phyloP scores from a whole-genome alignment of 2,797 vertebrate species.

The Enteromius paludinosus region DNA sequence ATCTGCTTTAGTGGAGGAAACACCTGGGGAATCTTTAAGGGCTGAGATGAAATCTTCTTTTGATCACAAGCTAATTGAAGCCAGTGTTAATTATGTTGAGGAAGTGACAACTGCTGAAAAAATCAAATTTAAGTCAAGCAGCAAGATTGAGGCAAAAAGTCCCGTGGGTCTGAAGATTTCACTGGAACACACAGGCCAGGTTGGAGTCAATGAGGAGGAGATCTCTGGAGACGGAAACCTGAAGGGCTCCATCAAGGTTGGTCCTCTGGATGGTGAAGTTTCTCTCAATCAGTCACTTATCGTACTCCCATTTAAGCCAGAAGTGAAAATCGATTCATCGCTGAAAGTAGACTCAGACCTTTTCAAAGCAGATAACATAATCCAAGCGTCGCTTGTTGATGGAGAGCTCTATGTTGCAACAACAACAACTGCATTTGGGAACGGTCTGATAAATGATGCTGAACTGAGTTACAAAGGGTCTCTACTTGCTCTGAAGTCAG shows the following conservation, averaged over 20 bases:
- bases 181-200: constrained; percentile 71
- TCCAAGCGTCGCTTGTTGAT: constrained; percentile 74
- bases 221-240: constrained; percentile 75
- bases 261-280: constrained; percentile 77
- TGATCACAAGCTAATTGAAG: constrained; percentile 84
- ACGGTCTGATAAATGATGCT: constrained; percentile 79
- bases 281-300: constrained; percentile 72
- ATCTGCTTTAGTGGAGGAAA: constrained; percentile 77
- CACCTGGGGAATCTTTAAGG: constrained; percentile 69
- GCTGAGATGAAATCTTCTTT: constrained; percentile 79
- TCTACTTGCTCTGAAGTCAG: constrained; percentile 81
- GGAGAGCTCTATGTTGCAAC: constrained; percentile 79
- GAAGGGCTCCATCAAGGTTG: constrained; percentile 76
- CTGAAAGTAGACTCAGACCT: constrained; percentile 82
- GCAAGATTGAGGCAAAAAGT: constrained; percentile 80
- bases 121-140: constrained; percentile 69
- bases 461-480: constrained; percentile 80
- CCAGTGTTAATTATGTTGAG: constrained; percentile 76
- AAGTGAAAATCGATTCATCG: constrained; percentile 79
- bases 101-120: constrained; percentile 69
- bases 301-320: constrained; percentile 70
- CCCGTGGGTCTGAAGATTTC: constrained; percentile 78
- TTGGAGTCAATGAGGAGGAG: constrained; percentile 70
- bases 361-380: constrained; percentile 79
- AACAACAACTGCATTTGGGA: constrained; percentile 79